These are phyloP conservation scores for Sylvietta virens DNA, from an alignment of 2,113 vertebrate species.

Conservation along the genomic window DNA sequence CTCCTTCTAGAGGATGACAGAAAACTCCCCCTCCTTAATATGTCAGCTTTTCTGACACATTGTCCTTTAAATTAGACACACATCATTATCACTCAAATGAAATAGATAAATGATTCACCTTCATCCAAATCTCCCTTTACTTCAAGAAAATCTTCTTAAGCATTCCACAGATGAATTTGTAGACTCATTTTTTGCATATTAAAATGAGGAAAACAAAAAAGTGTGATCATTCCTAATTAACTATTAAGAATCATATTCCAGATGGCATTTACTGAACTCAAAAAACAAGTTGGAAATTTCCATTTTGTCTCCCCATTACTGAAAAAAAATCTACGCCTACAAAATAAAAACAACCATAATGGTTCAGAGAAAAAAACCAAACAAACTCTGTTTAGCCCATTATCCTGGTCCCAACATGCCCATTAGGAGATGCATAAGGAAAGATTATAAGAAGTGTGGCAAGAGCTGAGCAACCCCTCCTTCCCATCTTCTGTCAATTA, in stretches of 20 bases:
- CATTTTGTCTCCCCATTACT: conserved; percentile 3
- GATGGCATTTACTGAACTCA: background rate
- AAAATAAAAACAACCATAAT: conserved; percentile 32
- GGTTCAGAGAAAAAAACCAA: background rate
- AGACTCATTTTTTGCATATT: background rate
- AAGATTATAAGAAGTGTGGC: conserved; percentile 14
- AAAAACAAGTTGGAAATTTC: background rate
- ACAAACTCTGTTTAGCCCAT: conserved; percentile 3
- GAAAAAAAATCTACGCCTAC: background rate
- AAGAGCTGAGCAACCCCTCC: conserved; percentile 9
- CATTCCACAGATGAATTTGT: background rate
- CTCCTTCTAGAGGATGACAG: background rate
- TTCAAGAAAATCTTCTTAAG: background rate
- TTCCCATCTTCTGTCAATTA: conserved; percentile 50
- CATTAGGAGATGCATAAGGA: conserved; percentile 41
- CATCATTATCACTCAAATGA: background rate
- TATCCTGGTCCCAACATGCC: conserved; percentile 23
- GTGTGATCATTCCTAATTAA: background rate
- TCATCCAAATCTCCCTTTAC: background rate
- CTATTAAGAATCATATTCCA: background rate
- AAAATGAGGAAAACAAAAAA: background rate
- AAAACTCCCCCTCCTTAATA: background rate
- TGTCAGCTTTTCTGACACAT: background rate
- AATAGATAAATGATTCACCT: background rate
- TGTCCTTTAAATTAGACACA: background rate